These are phyloP conservation scores for Bettongia penicillata DNA, from an alignment of 2,113 vertebrate species.

Conservation along the genomic window DNA sequence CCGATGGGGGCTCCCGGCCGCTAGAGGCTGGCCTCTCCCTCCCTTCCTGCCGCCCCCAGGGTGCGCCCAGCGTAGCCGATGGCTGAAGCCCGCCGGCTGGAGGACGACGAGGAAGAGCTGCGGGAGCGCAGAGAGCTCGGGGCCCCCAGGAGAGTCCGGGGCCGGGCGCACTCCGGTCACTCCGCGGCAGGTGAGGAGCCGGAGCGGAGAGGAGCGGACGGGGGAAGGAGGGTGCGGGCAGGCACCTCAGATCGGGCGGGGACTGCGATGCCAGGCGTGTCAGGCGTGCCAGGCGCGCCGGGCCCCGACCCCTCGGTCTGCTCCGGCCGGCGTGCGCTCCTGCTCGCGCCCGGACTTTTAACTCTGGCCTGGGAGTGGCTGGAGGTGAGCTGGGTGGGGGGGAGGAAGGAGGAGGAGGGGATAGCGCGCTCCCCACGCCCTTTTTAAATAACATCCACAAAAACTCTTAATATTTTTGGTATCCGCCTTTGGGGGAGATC, in stretches of 20 bases:
- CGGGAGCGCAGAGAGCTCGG: conserved; percentile 83
- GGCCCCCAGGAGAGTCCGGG: conserved; percentile 82
- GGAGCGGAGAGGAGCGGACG: background rate
- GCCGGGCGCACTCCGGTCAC: conserved; percentile 78
- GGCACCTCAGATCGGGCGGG: no score
- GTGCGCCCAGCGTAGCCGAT: conserved; percentile 76
- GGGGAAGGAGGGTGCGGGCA: background rate
- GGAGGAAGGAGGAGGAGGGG: background rate
- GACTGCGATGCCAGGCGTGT: background rate
- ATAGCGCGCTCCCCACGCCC: background rate
- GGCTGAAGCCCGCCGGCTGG: conserved; percentile 90
- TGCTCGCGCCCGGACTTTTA: background rate
- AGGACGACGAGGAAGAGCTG: conserved; percentile 88
- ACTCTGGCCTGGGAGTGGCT: background rate
- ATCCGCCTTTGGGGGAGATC: background rate
- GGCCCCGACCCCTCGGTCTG: background rate
- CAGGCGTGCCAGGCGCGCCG: no score
- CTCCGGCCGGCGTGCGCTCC: background rate
- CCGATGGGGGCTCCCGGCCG: background rate
- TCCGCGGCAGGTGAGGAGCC: conserved; percentile 86
- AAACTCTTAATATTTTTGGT: background rate
- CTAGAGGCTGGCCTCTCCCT: background rate
- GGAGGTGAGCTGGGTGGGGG: background rate
- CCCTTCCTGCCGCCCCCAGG: background rate
- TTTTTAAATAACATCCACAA: background rate